phyloP scores from a whole-genome alignment of 2,113 vertebrate species.

The Dicrurus megarhynchus region DNA sequence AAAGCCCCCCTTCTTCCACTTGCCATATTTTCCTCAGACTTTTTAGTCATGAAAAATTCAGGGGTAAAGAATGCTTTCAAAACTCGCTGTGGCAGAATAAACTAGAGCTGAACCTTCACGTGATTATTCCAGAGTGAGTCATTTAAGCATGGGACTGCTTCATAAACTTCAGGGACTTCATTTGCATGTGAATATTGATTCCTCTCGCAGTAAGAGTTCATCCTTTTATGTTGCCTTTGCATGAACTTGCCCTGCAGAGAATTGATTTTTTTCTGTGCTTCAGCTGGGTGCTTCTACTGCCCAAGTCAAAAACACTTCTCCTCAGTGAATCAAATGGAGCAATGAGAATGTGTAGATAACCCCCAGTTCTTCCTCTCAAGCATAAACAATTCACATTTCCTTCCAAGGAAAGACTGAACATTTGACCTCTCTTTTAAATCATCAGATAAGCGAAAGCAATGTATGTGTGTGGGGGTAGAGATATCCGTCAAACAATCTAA shows the following conservation, averaged over 20 bases:
- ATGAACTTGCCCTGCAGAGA: constrained; percentile 31
- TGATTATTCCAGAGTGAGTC: constrained; percentile 41
- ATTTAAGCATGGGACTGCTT: constrained; percentile 47
- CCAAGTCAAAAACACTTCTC: constrained; percentile 35
- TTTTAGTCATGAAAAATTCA: constrained; percentile 27
- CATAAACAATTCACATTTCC: constrained; percentile 44
- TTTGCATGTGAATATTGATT: constrained; percentile 65
- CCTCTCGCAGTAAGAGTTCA: constrained; percentile 36
- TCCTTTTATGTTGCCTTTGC: constrained; percentile 47
- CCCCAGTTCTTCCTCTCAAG: constrained; percentile 4
- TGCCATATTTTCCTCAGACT: neutral
- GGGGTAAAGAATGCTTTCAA: neutral
- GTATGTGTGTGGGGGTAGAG: neutral
- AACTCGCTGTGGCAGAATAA: constrained; percentile 36
- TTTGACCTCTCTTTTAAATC: constrained; percentile 58
- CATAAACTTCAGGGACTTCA: constrained; percentile 58
- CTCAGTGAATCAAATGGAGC: constrained; percentile 33
- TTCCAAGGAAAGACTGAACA: constrained; percentile 34
- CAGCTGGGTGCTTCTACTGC: neutral
- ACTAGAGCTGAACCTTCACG: constrained; percentile 17
- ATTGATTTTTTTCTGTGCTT: neutral
- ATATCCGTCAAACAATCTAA: neutral
- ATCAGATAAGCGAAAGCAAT: constrained; percentile 8
- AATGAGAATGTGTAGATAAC: constrained; percentile 8
- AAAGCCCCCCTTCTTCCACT: neutral